A percentile compares a stretch with the other conserved stretches of the same genome.
Evolutionary conservation across 2,113 vertebrate genomes (phyloP).

Genomic region (Periophthalmodon schlosseri): DNA sequence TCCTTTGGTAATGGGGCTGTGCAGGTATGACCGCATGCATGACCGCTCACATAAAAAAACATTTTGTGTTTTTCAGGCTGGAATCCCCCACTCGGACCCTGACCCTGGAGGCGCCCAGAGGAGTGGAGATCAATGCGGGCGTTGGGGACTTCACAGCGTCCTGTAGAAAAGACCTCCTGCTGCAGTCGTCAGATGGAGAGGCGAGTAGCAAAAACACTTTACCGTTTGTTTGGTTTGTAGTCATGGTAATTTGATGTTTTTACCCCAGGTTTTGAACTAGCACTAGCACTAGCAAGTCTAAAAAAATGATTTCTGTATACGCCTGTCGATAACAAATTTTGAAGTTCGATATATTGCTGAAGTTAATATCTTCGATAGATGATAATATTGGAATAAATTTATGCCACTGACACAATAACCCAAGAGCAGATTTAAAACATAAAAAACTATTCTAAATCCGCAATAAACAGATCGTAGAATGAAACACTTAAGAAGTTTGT

Average conservation of each 20-base stretch:
- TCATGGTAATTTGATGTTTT: neutral
- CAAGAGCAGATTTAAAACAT: no score
- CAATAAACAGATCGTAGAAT: no score
- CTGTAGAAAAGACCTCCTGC: constrained; percentile 92
- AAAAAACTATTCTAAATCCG: no score
- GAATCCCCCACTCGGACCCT: constrained; percentile 96
- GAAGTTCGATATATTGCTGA: no score
- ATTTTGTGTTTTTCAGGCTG: constrained; percentile 78
- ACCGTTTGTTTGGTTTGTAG: neutral
- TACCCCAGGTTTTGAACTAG: no score
- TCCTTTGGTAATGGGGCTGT: constrained; percentile 6
- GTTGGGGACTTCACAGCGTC: constrained; percentile 93
- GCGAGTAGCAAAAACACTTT: constrained; percentile 29
- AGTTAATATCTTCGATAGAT: no score
- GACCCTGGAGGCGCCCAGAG: constrained; percentile 93
- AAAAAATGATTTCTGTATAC: no score
- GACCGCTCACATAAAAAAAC: neutral
- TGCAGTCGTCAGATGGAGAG: constrained; percentile 93
- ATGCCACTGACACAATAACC: no score
- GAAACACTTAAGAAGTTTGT: no score
- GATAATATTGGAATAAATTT: no score
- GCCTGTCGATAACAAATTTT: no score
- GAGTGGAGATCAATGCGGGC: constrained; percentile 90
- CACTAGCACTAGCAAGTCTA: no score
- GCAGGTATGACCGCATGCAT: neutral